These are phyloP conservation scores for Syngnathus floridae DNA, from an alignment of 2,113 vertebrate species.

Conservation along the genomic window DNA sequence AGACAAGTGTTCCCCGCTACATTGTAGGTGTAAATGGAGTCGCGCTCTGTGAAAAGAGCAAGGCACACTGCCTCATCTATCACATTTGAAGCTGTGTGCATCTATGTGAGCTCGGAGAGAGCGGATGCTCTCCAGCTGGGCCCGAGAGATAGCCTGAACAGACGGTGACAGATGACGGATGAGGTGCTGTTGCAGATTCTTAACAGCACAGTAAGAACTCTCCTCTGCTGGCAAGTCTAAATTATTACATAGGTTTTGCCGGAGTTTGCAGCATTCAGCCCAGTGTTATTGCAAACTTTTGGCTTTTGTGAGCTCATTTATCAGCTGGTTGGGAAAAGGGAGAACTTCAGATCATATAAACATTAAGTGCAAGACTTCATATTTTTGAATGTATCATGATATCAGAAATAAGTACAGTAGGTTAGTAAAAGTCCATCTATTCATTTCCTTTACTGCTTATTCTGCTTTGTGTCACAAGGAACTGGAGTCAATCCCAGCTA, in stretches of 20 bases:
- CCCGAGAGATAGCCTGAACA: constrained; percentile 56
- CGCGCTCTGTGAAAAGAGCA: constrained; percentile 53
- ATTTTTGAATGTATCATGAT: background rate
- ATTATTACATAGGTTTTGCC: constrained; percentile 56
- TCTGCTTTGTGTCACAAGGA: background rate
- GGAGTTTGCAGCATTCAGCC: constrained; percentile 31
- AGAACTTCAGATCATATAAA: background rate
- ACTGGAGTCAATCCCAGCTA: background rate
- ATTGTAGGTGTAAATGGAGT: constrained; percentile 61
- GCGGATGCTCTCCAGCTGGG: constrained; percentile 55
- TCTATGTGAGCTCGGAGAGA: constrained; percentile 47
- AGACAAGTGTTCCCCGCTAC: constrained; percentile 23
- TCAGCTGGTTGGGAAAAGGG: background rate
- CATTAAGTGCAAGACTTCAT: background rate
- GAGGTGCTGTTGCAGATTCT: constrained; percentile 62
- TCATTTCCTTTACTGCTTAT: background rate
- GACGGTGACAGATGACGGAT: constrained; percentile 62
- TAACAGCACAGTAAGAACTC: constrained; percentile 60
- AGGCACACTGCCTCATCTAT: constrained; percentile 52
- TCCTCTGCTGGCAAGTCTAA: constrained; percentile 54
- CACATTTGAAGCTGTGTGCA: constrained; percentile 41
- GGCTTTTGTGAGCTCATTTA: constrained; percentile 15
- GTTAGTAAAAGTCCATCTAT: background rate
- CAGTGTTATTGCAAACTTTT: constrained; percentile 27
- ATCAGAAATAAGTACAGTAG: background rate